Base-by-base conservation (phyloP, 1,140 invertebrate genomes). In the Zeugodacus cucurbitae region DNA sequence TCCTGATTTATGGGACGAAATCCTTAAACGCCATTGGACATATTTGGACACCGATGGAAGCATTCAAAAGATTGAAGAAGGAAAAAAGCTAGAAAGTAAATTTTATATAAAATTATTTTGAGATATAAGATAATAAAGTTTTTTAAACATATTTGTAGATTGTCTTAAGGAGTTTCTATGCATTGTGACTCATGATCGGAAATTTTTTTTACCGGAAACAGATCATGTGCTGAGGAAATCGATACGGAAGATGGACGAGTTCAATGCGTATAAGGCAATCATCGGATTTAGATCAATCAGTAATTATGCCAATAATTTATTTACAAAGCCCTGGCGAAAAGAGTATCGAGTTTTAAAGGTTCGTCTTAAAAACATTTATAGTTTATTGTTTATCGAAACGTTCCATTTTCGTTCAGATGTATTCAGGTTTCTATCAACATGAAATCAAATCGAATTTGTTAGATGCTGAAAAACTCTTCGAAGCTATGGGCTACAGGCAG, bases 311-410 rank as follows among this genome's bases (percentile, higher is more conserved):
- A 96, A 96, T 70, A 98, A 98, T 94, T 94, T 98, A 82, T 93
- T 98, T 22, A 95, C 96, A 6, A 97, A 98, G 91, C 97, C 97
- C 14, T 98, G 97, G 97, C 94, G 97, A 89, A 97, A 96, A 94
- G 97, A 98, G 92, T 98, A 97, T 91, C 95, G 95, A 90, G 95
- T 95, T 89, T 95, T 98, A 87, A 96, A 96, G 94, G 97, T 98
- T 91, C 91, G 92, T 87, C 29, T 87, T 54, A 54, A 54, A 17
- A 1, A 20, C 17, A 54, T 54, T 11, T 4, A 54, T 54, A 54
- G 20, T 54, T 54, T 54, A 54, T 54, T 54, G 11, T 2, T 2
- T 17, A 54, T 54, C 48, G 20, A 54, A 54, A 54, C 48, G 48
- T 54, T 54, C 48, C 22, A 26, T 85, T 74, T 62, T 10, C 89